Evolutionary conservation across 2,888 invertebrate species (phyloP), one percentile per base, ranked within the genome.

Genomic region (Augochlorella aurata): DNA sequence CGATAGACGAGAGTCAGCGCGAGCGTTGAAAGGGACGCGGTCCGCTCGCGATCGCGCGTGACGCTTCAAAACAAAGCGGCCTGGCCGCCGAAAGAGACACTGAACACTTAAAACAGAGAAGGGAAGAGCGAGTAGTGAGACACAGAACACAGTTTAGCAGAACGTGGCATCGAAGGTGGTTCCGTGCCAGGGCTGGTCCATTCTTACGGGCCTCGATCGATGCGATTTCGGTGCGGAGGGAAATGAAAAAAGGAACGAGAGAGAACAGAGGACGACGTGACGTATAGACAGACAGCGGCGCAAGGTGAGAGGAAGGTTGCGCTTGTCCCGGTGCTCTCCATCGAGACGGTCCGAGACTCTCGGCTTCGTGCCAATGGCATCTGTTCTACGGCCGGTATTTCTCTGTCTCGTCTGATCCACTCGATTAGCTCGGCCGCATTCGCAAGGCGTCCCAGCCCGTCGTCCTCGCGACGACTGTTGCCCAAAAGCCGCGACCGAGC

Each of bases 321-420:
- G 18, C 29, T 24, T 38, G 45, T 38, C 68, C 50, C 47, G 67
- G 14, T 29, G 45, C 52, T 24, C 21, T 58, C 44, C 24, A 61
- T 45, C 58, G 50, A 77, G 72, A 67, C 74, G 71, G 44, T 79
- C 65, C 52, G 79, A 82, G 84, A 82, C 66, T 77, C 79, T 84
- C 88, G 84, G 88, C 88, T 80, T 83, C 83, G 88, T 88, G 86
- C 88, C 83, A 88, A 83, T 86, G 63, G 70, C 49, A 70, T 74
- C 50, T 69, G 78, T 81, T 79, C 74, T 88, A 88, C 88, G 87
- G 88, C 88, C 88, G 88, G 72, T 82, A 49, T 61, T 58, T 82
- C 68, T 85, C 72, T 85, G 66, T 75, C 74, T 54, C 81, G 49
- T 45, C 47, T 45, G 70, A 50, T 71, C 44, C 67, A 44, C 24